These are phyloP conservation scores for Panthera uncia DNA, from an alignment of 2,113 vertebrate genomes.

Conservation along the genomic window DNA sequence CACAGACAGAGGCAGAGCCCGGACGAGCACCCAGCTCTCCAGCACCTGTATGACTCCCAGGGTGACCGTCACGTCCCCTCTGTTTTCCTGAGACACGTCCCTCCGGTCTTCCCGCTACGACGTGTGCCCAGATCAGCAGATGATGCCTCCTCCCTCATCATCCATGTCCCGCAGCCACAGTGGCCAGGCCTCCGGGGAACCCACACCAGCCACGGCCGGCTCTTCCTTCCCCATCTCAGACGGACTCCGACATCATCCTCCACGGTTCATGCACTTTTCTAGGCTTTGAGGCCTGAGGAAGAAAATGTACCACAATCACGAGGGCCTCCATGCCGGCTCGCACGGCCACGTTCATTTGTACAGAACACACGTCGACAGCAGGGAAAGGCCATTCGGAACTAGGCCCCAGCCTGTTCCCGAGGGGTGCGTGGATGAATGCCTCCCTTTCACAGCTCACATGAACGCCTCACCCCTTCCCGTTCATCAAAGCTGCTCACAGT, in stretches of 20 bases:
- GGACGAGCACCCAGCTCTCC: not conserved
- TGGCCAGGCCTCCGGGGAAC: fast-evolving
- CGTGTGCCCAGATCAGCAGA: fast-evolving
- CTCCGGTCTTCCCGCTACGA: not conserved
- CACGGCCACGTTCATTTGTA: too few relatives aligned
- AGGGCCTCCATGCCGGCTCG: too few relatives aligned
- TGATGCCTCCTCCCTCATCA: fast-evolving
- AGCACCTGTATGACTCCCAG: not conserved
- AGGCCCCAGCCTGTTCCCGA: too few relatives aligned
- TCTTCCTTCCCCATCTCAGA: not conserved
- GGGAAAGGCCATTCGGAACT: not conserved
- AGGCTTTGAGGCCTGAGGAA: not conserved
- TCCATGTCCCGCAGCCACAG: too few relatives aligned
- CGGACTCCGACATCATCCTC: not conserved
- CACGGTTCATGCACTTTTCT: not conserved
- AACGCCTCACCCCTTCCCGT: fast-evolving
- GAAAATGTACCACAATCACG: not conserved
- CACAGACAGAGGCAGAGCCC: too few relatives aligned
- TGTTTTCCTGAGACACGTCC: too few relatives aligned
- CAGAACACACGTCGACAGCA: fast-evolving
- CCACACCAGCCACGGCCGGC: not conserved
- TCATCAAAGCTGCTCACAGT: not conserved
- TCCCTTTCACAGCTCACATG: not conserved
- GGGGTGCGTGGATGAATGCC: too few relatives aligned
- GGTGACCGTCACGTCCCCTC: fast-evolving